Conservation (phyloP, 2,888 invertebrate genomes). For the Caenorhabditis becei region DNA sequence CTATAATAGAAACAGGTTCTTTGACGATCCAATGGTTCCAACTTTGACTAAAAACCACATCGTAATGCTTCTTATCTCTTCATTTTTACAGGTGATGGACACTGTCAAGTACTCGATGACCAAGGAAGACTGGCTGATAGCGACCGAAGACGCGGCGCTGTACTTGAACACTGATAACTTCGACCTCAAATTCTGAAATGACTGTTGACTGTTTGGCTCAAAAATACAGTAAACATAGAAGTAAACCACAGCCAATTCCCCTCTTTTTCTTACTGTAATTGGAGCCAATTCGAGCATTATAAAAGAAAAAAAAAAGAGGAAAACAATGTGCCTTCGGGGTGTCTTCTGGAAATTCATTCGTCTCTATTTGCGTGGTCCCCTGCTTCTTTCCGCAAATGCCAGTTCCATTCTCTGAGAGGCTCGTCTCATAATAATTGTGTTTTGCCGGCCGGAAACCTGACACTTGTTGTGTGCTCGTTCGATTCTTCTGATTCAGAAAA, state of each 20-base stretch:
- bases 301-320: not conserved
- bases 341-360: not conserved
- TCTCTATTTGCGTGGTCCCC: not conserved
- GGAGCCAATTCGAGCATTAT: not conserved
- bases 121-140: constrained; percentile 48
- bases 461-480: not conserved
- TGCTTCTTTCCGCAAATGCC: not conserved
- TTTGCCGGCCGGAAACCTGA: constrained; percentile 6
- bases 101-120: constrained; percentile 62
- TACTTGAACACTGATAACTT: constrained; percentile 51
- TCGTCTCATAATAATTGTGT: constrained; percentile 6
- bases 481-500: not conserved
- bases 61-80: too few relatives aligned
- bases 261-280: not conserved
- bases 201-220: not conserved
- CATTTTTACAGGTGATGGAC: constrained; percentile 58
- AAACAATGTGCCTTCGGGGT: not conserved
- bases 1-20: too few relatives aligned
- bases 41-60: too few relatives aligned
- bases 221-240: constrained; percentile 1
- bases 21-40: too few relatives aligned
- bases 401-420: not conserved
- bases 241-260: constrained; percentile 2
- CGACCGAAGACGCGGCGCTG: constrained; percentile 50
- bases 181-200: constrained; percentile 17